Evolutionary conservation across 2,113 vertebrate species (phyloP).

Genomic region (Plestiodon gilberti): DNA sequence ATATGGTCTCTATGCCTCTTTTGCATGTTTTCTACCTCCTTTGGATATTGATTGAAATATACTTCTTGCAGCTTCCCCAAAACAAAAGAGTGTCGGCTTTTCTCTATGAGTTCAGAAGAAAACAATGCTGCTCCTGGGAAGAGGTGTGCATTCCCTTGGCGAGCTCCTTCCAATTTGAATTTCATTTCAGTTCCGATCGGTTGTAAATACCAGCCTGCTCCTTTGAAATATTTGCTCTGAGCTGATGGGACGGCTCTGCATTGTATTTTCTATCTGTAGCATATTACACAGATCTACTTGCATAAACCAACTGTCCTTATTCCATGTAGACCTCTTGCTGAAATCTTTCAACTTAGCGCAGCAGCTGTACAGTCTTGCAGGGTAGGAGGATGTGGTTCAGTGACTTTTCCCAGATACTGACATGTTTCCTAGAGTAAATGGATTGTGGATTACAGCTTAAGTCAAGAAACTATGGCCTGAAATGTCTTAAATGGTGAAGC

Average conservation of each 20-base stretch:
- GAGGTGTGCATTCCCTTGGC: slow-evolving; percentile 43
- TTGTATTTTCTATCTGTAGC: slow-evolving; percentile 68
- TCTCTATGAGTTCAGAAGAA: slow-evolving; percentile 41
- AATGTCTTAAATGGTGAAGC: background rate
- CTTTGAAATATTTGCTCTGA: slow-evolving; percentile 79
- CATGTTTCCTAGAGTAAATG: slow-evolving; percentile 39
- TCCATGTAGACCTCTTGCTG: slow-evolving; percentile 39
- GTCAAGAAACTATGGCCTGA: background rate
- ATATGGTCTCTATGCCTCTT: background rate
- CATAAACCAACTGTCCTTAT: slow-evolving; percentile 57
- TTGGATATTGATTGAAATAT: slow-evolving; percentile 43
- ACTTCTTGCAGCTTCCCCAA: slow-evolving; percentile 2
- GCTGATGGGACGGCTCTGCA: slow-evolving; percentile 61
- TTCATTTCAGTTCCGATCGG: slow-evolving; percentile 75
- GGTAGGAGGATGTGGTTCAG: slow-evolving; percentile 17
- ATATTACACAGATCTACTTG: slow-evolving; percentile 53
- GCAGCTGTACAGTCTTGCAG: slow-evolving; percentile 36
- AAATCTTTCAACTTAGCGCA: slow-evolving; percentile 44
- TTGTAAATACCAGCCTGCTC: slow-evolving; percentile 81
- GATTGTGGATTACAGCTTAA: slow-evolving; percentile 6
- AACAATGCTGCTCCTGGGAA: slow-evolving; percentile 23
- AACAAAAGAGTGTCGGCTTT: slow-evolving; percentile 25
- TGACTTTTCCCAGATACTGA: slow-evolving; percentile 9
- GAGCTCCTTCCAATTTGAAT: slow-evolving; percentile 68
- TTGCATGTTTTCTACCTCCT: slow-evolving; percentile 10